A percentile compares a stretch with the other conserved stretches of the same genome.
phyloP scores from a whole-genome alignment of 2,113 vertebrate species.

The Mus pahari region DNA sequence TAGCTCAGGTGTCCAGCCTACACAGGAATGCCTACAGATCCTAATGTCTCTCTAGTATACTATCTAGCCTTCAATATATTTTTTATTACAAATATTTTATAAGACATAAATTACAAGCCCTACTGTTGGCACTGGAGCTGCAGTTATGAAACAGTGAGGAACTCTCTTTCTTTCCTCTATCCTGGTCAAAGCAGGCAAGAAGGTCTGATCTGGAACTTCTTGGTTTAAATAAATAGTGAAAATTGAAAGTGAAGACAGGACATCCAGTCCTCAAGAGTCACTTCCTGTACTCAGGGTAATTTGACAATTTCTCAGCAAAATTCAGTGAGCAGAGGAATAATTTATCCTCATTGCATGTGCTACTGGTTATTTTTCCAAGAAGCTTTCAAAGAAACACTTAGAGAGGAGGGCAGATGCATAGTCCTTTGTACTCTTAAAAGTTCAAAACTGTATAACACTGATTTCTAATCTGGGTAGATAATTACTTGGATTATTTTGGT shows the following conservation, averaged over 20 bases:
- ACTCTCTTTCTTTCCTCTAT: not conserved
- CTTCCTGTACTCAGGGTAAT: not conserved
- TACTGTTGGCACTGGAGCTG: not conserved
- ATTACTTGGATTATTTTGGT: not conserved
- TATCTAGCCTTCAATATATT: not conserved
- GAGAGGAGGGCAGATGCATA: not conserved
- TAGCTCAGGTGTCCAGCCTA: not conserved
- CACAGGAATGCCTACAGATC: not conserved
- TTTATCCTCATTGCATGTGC: not conserved
- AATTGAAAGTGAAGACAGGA: not conserved
- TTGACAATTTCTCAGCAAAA: not conserved
- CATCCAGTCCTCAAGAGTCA: not conserved
- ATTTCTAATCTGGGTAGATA: not conserved
- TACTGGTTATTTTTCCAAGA: not conserved
- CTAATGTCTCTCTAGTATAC: not conserved
- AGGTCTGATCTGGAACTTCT: not conserved
- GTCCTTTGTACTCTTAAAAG: not conserved
- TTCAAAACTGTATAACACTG: not conserved
- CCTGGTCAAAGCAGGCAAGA: not conserved
- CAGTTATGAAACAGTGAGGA: not conserved
- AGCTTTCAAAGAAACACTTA: not conserved
- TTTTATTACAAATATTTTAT: not conserved
- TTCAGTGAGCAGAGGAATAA: not conserved
- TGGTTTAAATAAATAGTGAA: not conserved
- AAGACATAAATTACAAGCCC: not conserved